These are phyloP conservation scores for Carettochelys insculpta DNA, from an alignment of 2,113 vertebrate genomes.

Conservation along the genomic window DNA sequence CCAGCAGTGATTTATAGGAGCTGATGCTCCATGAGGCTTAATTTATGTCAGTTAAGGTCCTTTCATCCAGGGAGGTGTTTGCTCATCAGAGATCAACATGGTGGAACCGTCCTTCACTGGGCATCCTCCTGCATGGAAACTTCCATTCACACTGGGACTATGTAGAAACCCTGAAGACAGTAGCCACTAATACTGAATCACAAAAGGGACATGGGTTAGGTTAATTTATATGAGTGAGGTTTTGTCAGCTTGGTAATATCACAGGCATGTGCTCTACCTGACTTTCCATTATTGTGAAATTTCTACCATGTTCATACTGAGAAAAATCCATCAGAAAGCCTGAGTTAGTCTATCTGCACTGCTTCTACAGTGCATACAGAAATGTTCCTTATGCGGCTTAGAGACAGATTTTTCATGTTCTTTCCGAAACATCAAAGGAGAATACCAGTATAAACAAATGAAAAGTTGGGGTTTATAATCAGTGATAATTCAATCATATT, in stretches of 20 bases:
- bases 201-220: too few relatives aligned
- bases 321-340: background rate
- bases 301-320: rapidly evolving
- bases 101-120: background rate
- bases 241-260: background rate
- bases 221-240: background rate
- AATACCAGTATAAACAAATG: background rate
- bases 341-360: background rate
- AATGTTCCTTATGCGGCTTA: background rate
- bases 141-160: background rate
- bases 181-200: background rate
- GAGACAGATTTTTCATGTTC: background rate
- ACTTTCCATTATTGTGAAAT: background rate
- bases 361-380: background rate
- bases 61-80: background rate
- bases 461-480: background rate
- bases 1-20: too few relatives aligned
- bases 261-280: background rate
- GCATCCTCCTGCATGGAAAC: background rate
- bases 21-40: background rate
- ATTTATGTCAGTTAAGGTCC: background rate
- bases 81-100: background rate
- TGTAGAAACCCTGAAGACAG: background rate
- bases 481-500: background rate
- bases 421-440: background rate